Conservation (phyloP, 2,888 invertebrate species). For the Xanthorhoe spadicearia region DNA sequence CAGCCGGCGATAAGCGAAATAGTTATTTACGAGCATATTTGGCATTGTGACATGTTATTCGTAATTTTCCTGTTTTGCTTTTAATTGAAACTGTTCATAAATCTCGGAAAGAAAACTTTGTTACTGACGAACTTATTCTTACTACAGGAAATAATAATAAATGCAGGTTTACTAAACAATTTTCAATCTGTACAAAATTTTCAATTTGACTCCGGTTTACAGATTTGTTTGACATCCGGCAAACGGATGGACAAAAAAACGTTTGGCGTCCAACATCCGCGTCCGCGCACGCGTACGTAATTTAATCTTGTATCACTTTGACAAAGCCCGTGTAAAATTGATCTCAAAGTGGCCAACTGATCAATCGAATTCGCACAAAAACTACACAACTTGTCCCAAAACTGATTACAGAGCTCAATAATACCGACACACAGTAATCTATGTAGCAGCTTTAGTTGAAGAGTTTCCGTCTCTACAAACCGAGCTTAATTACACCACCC, state of each 20-base stretch:
- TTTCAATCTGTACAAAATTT: slow-evolving; percentile 49
- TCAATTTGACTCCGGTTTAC: slow-evolving; percentile 73
- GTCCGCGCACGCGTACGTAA: slow-evolving; percentile 65
- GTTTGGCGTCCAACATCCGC: slow-evolving; percentile 51
- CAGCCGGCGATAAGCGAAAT: slow-evolving; percentile 42
- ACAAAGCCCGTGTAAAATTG: slow-evolving; percentile 62
- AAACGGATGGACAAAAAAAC: slow-evolving; percentile 68
- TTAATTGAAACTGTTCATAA: slow-evolving; percentile 5
- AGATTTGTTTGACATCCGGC: slow-evolving; percentile 74
- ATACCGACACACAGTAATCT: slow-evolving; percentile 19
- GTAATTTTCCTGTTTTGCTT: slow-evolving; percentile 8
- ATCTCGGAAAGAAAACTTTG: neutral
- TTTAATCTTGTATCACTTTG: slow-evolving; percentile 77
- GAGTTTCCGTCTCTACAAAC: slow-evolving; percentile 48
- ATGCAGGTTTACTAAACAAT: neutral
- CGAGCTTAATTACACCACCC: slow-evolving; percentile 70
- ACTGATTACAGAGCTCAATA: slow-evolving; percentile 23
- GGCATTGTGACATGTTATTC: slow-evolving; percentile 13
- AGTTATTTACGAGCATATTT: slow-evolving; percentile 40
- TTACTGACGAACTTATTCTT: slow-evolving; percentile 30
- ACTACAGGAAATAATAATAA: neutral
- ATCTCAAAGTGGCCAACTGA: slow-evolving; percentile 44
- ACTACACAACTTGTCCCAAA: slow-evolving; percentile 14
- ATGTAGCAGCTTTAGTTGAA: slow-evolving; percentile 36
- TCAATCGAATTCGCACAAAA: slow-evolving; percentile 49